Evolutionary conservation across 1,140 invertebrate genomes (phyloP).

Genomic region (Geopemphigus sp.): DNA sequence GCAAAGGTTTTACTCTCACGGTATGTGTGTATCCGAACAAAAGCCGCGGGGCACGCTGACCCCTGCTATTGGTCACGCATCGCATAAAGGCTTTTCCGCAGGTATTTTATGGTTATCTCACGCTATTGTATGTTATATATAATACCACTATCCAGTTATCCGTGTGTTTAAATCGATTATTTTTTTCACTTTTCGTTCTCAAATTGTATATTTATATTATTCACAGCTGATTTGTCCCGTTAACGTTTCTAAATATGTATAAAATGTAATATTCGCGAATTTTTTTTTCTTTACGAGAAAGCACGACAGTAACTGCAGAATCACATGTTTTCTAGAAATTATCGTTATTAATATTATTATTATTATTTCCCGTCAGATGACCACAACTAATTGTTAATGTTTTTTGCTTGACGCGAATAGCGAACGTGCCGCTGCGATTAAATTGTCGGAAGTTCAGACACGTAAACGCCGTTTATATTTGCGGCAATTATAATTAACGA

Average conservation of each 20-base stretch:
- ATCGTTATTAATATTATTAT: neutral
- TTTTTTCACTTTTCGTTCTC: neutral
- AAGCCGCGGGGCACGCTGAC: conserved; percentile 4
- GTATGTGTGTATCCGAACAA: neutral
- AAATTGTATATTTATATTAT: too few relatives aligned
- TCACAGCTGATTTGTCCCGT: neutral
- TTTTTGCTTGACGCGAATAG: conserved; percentile 15
- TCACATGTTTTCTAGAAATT: conserved; percentile 33
- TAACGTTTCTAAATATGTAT: too few relatives aligned
- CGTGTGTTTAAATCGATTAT: neutral
- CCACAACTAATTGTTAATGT: conserved; percentile 41
- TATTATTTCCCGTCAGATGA: conserved; percentile 3
- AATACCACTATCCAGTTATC: neutral
- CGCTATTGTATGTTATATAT: neutral
- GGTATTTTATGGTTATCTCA: conserved; percentile 35
- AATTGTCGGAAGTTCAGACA: conserved; percentile 34
- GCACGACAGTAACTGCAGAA: conserved; percentile 8
- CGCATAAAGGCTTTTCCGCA: neutral
- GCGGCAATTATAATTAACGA: conserved; percentile 43
- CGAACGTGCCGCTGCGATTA: neutral
- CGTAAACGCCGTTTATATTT: conserved; percentile 39
- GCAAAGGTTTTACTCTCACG: conserved; percentile 47
- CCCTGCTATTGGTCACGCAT: conserved; percentile 13
- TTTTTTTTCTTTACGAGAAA: conserved; percentile 15
- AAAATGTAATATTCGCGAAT: neutral